phyloP scores from a whole-genome alignment of 2,888 invertebrate species.

The Pogonocherus hispidulus region DNA sequence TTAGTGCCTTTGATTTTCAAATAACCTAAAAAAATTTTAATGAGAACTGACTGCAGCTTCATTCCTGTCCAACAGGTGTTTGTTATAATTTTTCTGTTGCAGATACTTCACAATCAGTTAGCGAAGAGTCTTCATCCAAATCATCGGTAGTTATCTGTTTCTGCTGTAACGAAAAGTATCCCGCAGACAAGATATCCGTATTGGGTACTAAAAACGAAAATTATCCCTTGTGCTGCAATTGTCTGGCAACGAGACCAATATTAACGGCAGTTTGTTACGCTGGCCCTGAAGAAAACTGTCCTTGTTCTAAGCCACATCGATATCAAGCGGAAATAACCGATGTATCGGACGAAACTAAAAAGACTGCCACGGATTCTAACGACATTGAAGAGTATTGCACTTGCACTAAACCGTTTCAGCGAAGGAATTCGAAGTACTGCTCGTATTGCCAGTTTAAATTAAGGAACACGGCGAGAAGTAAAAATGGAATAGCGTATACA shows the following conservation, averaged over 20 bases:
- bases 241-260: constrained; percentile 42
- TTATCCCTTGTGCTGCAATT: constrained; percentile 48
- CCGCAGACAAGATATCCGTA: constrained; percentile 40
- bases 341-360: constrained; percentile 47
- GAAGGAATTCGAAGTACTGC: constrained; percentile 45
- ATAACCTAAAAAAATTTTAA: too few relatives aligned
- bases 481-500: constrained; percentile 68
- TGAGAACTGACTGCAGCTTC: constrained; percentile 72
- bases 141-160: constrained; percentile 39
- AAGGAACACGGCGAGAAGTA: constrained; percentile 51
- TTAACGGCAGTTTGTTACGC: constrained; percentile 43
- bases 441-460: constrained; percentile 56
- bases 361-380: not conserved
- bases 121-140: not conserved
- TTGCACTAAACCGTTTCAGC: constrained; percentile 38
- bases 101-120: not conserved
- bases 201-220: constrained; percentile 39
- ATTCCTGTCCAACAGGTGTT: not conserved
- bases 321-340: constrained; percentile 33
- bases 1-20: too few relatives aligned
- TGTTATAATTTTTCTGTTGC: not conserved
- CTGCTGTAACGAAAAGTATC: constrained; percentile 50
- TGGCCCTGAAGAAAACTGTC: constrained; percentile 47
- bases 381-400: constrained; percentile 50
- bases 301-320: constrained; percentile 43